Base-by-base conservation (phyloP, 2,113 vertebrate genomes). In the Pygoscelis antarcticus region DNA sequence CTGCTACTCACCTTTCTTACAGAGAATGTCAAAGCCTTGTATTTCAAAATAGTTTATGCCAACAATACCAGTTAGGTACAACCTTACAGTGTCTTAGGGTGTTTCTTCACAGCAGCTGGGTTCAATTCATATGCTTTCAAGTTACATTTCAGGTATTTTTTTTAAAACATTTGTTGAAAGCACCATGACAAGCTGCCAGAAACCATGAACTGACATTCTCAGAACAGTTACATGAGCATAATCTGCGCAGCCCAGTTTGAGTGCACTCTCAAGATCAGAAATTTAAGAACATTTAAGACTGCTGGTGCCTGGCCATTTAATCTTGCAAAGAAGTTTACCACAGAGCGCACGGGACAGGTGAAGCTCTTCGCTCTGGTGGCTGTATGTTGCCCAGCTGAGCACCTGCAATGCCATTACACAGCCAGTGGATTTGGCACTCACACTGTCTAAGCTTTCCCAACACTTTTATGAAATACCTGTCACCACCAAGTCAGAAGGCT, bases 311-410 rank as follows among this genome's bases (percentile, higher is more conserved):
- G 40, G 23, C 34, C 42, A 61, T 69, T 87, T 61, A 38, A 44
- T 11, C 3, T 58, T 87, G 64, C 51, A 62, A 71, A 87, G 52
- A 81, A 51, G 66, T 61, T 47, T 60, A 30, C 30, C 34, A 4
- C 0, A 80, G 68, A 32, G 52, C 68, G 51, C 40, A 10, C 0
- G 4, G 42, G 36, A 65, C 1, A 0, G 9, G 52, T n/a, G 42
- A 47, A 51, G 51, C 27, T 65, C 69, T 75, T 76, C 84, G 72
- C 72, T 38, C 16, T 7, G 7, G 11, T 80, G 36, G 34, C 34
- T 60, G 10, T 30, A 19, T 40, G 71, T 10, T 16, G 34, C 54
- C 40, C 49, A 83, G 52, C 40, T 44, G 40, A 61, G 30, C 34
- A 62, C 21, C 25, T 62, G 75, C 36, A 76, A 36, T 30, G 47